Percentiles rank a stretch among this genome's conserved stretches.
Evolutionary conservation across 2,113 vertebrate species (phyloP).

Genomic region (Thinocorus orbignyianus): DNA sequence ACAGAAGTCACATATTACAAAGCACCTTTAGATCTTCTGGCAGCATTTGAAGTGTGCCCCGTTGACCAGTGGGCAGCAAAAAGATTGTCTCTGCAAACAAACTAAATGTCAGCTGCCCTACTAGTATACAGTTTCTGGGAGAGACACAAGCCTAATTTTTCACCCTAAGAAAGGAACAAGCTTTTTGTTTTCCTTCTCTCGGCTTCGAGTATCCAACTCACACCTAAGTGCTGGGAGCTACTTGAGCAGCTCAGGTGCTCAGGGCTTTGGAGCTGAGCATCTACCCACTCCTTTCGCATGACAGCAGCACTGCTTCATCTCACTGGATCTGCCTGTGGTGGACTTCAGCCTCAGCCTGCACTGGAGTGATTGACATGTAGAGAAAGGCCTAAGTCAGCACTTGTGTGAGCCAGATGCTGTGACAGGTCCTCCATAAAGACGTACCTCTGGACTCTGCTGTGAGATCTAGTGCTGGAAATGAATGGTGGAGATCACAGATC

Average conservation of each 20-base stretch:
- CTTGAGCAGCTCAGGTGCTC: background rate
- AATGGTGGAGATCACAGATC: rapidly evolving
- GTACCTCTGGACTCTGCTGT: background rate
- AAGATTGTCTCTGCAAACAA: background rate
- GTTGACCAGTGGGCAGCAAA: background rate
- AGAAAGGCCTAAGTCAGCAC: rapidly evolving
- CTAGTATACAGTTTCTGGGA: background rate
- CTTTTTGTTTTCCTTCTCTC: background rate
- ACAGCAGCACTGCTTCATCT: background rate
- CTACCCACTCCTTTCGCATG: background rate
- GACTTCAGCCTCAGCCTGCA: background rate
- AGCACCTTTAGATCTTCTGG: background rate
- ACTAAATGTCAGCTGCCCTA: background rate
- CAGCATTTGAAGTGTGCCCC: background rate
- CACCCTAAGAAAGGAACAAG: background rate
- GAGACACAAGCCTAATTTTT: background rate
- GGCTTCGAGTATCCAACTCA: background rate
- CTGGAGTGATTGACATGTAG: background rate
- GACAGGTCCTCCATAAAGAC: background rate
- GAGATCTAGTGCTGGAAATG: background rate
- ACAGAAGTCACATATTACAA: background rate
- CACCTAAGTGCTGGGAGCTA: background rate
- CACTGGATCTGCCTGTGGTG: background rate
- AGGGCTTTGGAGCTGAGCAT: background rate
- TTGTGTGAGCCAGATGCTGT: background rate